Evolutionary conservation across 2,113 vertebrate genomes (phyloP), one percentile per base, ranked within the genome.

Genomic region (Budorcas taxicolor): DNA sequence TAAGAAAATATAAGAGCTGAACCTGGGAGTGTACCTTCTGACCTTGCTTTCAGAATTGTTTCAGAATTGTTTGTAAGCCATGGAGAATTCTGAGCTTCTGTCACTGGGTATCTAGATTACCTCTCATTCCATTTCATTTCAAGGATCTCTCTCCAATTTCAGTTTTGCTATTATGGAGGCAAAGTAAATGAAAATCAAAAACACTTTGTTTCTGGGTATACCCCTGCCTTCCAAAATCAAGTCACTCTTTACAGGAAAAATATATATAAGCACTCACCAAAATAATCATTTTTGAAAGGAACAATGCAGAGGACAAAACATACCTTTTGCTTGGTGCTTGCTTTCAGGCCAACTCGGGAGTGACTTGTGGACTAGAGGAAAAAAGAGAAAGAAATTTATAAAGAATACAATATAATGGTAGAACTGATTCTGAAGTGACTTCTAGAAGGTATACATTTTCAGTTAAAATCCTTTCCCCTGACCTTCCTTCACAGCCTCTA

Each of bases 301-400:
- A 92, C 8, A 80, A 40, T 21, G 7, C 23, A 80, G 45, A 82
- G 80, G 13, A n/a, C 17, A 52, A 62, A 80, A 62, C 96, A 74
- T 98, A 98, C 98, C 97, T 98, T 97, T 96, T 93, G 96, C 94
- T 98, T 97, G 36, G 97, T 95, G 60, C 96, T 98, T 89, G 97
- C 82, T 86, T 97, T 97, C 88, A 97, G 96, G 95, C 96, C 97
- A 95, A 84, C 87, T 78, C 78, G 86, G 92, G 96, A 96, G 76
- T 94, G 95, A 88, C 91, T 98, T 97, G 97, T 97, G 50, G 95
- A 98, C 97, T 98, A 97, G 67, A 93, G n/a, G 81, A 25, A 97
- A 97, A 98, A 97, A 16, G 33, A 97, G 64, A 98, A 96, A 96
- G 74, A 94, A 94, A 86, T 78, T 60, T 85, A 71, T 97, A 88